phyloP scores from a whole-genome alignment of 1,140 invertebrate species.

The Lordiphosa stackelbergi region DNA sequence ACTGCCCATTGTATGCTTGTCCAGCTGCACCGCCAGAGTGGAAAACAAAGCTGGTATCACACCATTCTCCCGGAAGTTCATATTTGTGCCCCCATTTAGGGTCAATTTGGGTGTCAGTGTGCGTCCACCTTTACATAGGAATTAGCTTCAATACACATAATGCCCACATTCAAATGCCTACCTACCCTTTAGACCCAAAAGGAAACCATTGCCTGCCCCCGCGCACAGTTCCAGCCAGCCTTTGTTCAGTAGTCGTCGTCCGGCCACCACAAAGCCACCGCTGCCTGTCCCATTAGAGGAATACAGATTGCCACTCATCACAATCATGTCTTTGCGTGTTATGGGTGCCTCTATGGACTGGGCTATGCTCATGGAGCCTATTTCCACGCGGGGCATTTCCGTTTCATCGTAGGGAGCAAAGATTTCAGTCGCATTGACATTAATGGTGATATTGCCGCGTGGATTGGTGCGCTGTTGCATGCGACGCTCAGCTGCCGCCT shows the following conservation, averaged over 20 bases:
- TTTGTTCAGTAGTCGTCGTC: conserved; percentile 86
- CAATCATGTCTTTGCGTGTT: conserved; percentile 89
- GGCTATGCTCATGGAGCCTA: conserved; percentile 92
- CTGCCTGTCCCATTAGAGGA: conserved; percentile 91
- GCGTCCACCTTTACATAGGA: conserved; percentile 44
- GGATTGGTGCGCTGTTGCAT: conserved; percentile 94
- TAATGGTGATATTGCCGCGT: conserved; percentile 89
- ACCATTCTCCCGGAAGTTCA: conserved; percentile 85
- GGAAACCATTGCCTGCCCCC: conserved; percentile 88
- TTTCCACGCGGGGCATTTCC: conserved; percentile 88
- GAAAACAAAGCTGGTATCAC: conserved; percentile 82
- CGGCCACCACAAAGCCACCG: conserved; percentile 84
- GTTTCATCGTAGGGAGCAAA: conserved; percentile 90
- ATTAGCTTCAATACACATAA: background rate
- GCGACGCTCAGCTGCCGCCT: conserved; percentile 84
- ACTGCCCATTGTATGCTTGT: conserved; percentile 91
- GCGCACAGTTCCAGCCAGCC: conserved; percentile 90
- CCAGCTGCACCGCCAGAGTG: conserved; percentile 90
- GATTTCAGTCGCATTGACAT: conserved; percentile 94
- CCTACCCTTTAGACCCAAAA: conserved; percentile 83
- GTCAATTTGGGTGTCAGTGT: conserved; percentile 55
- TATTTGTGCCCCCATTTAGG: conserved; percentile 82
- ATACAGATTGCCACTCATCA: conserved; percentile 87
- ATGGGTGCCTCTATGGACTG: conserved; percentile 96
- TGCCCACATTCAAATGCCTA: conserved; percentile 1